phyloP scores from a whole-genome alignment of 53 echinoderm and acorn worm genomes.

The Holothuria scabra region DNA sequence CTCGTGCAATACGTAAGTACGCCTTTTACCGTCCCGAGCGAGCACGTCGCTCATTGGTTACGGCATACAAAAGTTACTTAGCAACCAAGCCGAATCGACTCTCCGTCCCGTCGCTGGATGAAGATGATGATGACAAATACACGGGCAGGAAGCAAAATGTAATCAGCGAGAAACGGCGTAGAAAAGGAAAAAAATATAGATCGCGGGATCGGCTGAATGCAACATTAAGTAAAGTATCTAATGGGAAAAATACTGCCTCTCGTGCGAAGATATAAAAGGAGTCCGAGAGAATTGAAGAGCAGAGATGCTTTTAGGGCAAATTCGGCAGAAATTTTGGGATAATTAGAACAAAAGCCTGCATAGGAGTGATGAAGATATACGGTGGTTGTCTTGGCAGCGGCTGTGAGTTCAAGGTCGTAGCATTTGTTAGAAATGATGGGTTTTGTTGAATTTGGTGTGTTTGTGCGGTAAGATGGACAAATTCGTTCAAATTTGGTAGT shows the following conservation, averaged over 20 bases:
- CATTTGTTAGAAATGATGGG: too few relatives aligned
- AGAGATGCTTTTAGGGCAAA: constrained; percentile 45
- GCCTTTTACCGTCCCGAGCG: constrained; percentile 22
- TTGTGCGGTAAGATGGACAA: not conserved
- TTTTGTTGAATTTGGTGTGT: too few relatives aligned
- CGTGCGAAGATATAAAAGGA: constrained; percentile 29
- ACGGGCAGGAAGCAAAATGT: constrained; percentile 28
- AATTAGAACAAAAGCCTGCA: constrained; percentile 41
- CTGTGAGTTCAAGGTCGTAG: constrained; percentile 31
- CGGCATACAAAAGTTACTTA: constrained; percentile 48
- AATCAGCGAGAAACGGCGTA: constrained; percentile 37
- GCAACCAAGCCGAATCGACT: constrained; percentile 30
- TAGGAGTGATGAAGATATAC: constrained; percentile 25
- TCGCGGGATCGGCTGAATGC: constrained; percentile 21
- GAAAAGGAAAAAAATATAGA: constrained; percentile 14
- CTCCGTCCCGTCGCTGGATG: constrained; percentile 33
- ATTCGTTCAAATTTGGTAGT: constrained; percentile 22
- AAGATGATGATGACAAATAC: constrained; percentile 2
- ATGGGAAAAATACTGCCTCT: constrained; percentile 24
- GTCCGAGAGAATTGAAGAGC: constrained; percentile 34
- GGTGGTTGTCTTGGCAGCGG: constrained; percentile 35
- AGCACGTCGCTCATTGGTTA: constrained; percentile 35
- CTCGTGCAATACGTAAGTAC: not conserved
- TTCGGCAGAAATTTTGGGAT: constrained; percentile 46
- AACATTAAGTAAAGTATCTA: constrained; percentile 44